phyloP scores from a whole-genome alignment of 2,888 invertebrate genomes.

The Epistrophe grossulariae region DNA sequence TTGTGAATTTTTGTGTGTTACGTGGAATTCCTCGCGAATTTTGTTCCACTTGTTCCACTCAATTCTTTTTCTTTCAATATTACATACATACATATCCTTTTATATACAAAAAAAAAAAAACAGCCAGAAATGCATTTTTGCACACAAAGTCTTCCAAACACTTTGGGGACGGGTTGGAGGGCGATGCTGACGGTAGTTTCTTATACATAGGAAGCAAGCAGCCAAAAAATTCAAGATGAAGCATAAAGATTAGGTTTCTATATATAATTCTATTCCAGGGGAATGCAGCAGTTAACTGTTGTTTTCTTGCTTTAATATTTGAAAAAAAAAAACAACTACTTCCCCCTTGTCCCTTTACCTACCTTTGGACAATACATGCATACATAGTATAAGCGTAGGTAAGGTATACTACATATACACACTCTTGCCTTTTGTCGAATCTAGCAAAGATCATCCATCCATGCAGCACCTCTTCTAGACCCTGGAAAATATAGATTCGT shows the following conservation, averaged over 20 bases:
- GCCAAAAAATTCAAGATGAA: slow-evolving; percentile 9
- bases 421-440: slow-evolving; percentile 44
- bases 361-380: neutral
- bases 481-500: slow-evolving; percentile 73
- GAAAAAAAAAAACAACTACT: slow-evolving; percentile 24
- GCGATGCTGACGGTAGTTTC: neutral
- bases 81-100: neutral
- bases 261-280: neutral
- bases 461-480: slow-evolving; percentile 58
- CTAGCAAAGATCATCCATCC: slow-evolving; percentile 55
- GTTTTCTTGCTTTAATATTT: slow-evolving; percentile 52
- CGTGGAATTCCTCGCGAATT: slow-evolving; percentile 72
- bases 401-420: neutral
- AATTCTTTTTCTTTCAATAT: slow-evolving; percentile 13
- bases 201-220: slow-evolving; percentile 48
- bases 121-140: slow-evolving; percentile 39
- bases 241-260: slow-evolving; percentile 15
- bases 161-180: slow-evolving; percentile 8
- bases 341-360: neutral
- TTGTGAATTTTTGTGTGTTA: slow-evolving; percentile 75
- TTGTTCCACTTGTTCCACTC: slow-evolving; percentile 48
- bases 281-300: slow-evolving; percentile 12
- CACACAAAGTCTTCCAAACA: neutral
- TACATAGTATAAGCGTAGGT: neutral
- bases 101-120: slow-evolving; percentile 13